A percentile compares a stretch with the other conserved stretches of the same genome.
These are phyloP conservation scores for Spinus pinus DNA, from an alignment of 2,797 vertebrate genomes.

Conservation along the genomic window DNA sequence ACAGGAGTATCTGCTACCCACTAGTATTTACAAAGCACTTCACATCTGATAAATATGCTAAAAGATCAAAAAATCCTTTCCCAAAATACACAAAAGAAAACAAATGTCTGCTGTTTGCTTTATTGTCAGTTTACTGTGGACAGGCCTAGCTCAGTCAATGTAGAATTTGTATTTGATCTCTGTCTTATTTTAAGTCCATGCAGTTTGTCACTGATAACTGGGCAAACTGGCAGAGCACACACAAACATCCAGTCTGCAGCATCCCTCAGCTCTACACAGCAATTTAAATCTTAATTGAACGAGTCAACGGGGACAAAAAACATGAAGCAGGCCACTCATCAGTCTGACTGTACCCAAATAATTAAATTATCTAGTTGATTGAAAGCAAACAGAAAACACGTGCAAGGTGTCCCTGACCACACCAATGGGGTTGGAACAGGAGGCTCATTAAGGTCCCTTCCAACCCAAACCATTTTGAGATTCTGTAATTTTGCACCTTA, in stretches of 20 bases:
- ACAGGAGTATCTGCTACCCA: neutral
- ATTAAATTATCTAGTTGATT: neutral
- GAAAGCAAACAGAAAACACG: neutral
- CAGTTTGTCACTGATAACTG: conserved; percentile 43
- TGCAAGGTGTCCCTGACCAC: neutral
- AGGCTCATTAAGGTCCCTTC: neutral
- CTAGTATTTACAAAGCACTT: neutral
- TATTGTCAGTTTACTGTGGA: neutral
- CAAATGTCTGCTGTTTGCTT: neutral
- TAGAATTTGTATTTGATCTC: neutral
- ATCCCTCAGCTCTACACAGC: neutral
- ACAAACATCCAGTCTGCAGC: neutral
- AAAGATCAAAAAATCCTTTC: neutral
- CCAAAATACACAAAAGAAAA: neutral
- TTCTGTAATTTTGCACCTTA: neutral
- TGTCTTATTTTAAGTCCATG: neutral
- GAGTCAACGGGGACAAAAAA: neutral
- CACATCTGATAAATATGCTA: neutral
- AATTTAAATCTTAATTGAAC: conserved; percentile 42
- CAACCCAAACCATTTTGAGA: neutral
- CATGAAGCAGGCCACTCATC: conserved; percentile 5
- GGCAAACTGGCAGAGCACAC: conserved; percentile 37
- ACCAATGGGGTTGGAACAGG: neutral
- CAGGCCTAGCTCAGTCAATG: neutral
- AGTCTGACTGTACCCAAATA: conserved; percentile 17